Conservation (phyloP, 2,113 vertebrate species). For the Laticauda colubrina region DNA sequence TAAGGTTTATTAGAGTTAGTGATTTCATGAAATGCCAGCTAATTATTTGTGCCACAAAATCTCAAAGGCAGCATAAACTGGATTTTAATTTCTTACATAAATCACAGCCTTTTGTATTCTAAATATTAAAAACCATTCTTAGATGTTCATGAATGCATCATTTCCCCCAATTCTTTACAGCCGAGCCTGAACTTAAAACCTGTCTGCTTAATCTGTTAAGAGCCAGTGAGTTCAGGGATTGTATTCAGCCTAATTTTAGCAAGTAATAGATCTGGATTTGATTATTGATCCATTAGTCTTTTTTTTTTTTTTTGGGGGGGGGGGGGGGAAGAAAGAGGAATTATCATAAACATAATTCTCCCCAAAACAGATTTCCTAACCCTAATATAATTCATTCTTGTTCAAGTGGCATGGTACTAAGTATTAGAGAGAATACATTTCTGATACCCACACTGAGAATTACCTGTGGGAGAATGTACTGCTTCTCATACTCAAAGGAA, state of each 20-base stretch:
- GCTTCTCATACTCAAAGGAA: neutral
- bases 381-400: neutral
- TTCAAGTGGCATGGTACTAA: neutral
- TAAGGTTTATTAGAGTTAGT: neutral
- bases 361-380: neutral
- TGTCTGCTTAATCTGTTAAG: no score
- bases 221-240: no score
- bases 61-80: neutral
- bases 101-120: neutral
- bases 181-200: no score
- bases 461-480: neutral
- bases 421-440: neutral
- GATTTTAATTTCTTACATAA: neutral
- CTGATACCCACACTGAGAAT: neutral
- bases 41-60: neutral
- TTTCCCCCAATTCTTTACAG: neutral
- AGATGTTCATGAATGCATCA: neutral
- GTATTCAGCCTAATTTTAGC: no score
- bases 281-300: neutral
- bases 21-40: neutral
- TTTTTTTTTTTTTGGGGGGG: no score
- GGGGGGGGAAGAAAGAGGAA: no score
- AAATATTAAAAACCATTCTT: neutral
- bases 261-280: no score
- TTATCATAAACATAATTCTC: neutral